Conservation (phyloP, 2,797 vertebrate species). For the Microchirus variegatus region DNA sequence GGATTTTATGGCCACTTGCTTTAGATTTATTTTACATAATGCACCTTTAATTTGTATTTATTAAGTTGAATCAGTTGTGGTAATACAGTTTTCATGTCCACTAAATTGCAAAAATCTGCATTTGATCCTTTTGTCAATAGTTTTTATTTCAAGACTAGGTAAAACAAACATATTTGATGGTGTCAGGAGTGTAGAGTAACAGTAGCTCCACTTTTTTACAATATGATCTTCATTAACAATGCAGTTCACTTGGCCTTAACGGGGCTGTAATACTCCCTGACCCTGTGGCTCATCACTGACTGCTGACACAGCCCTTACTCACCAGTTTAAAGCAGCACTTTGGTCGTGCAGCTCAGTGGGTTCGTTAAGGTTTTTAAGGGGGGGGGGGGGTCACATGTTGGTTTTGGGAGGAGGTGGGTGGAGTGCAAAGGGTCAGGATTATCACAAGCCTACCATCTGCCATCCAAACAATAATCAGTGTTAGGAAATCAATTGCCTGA, state of each 20-base stretch:
- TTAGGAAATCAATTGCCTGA: slow-evolving; percentile 81
- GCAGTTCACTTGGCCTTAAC: slow-evolving; percentile 20
- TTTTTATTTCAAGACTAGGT: no score
- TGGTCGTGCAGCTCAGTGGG: slow-evolving; percentile 48
- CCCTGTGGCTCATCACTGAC: slow-evolving; percentile 67
- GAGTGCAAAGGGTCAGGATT: slow-evolving; percentile 81
- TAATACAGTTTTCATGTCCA: no score
- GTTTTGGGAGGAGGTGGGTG: slow-evolving; percentile 45
- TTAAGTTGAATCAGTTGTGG: no score
- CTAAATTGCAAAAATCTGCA: no score
- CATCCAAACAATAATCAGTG: slow-evolving; percentile 65
- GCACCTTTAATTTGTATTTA: no score
- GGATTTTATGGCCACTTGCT: no score
- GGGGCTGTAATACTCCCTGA: slow-evolving; percentile 43
- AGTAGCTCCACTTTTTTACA: slow-evolving; percentile 34
- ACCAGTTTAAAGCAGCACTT: slow-evolving; percentile 66
- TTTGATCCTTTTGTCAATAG: no score
- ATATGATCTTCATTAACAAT: slow-evolving; percentile 27
- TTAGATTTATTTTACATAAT: no score
- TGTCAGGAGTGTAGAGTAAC: slow-evolving; percentile 8
- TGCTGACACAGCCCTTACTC: slow-evolving; percentile 76
- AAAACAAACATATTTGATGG: not conserved
- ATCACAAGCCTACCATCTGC: slow-evolving; percentile 84
- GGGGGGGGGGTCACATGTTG: slow-evolving; percentile 13
- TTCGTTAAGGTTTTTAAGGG: slow-evolving; percentile 50